phyloP scores from a whole-genome alignment of 2,888 invertebrate genomes.

The Sesia bembeciformis region DNA sequence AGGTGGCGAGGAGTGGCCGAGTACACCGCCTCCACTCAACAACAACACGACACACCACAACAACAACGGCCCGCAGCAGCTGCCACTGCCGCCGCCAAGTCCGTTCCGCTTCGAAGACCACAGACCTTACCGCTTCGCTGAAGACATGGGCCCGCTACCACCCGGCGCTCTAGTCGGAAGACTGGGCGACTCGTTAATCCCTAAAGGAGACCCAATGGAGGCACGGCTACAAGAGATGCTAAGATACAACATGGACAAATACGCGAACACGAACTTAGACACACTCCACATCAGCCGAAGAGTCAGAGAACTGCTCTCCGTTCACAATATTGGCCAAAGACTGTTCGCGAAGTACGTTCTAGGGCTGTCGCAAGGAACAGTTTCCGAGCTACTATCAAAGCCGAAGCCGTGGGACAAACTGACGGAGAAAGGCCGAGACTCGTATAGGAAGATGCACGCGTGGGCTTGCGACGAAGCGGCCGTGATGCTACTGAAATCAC shows the following conservation, averaged over 20 bases:
- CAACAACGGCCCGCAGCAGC: slow-evolving; percentile 65
- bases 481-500: slow-evolving; percentile 96
- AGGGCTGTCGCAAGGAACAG: slow-evolving; percentile 97
- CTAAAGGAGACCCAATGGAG: slow-evolving; percentile 95
- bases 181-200: slow-evolving; percentile 91
- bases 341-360: slow-evolving; percentile 99
- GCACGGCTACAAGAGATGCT: slow-evolving; percentile 94
- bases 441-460: slow-evolving; percentile 99
- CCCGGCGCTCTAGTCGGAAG: slow-evolving; percentile 89
- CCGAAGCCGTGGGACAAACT: slow-evolving; percentile 99
- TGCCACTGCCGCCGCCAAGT: slow-evolving; percentile 68
- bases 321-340: slow-evolving; percentile 98
- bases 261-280: slow-evolving; percentile 93
- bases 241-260: slow-evolving; percentile 96
- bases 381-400: slow-evolving; percentile 97
- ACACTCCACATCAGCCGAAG: slow-evolving; percentile 95
- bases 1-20: slow-evolving; percentile 70
- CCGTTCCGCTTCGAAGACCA: slow-evolving; percentile 90
- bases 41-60: slow-evolving; percentile 73
- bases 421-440: slow-evolving; percentile 99
- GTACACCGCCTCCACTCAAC: slow-evolving; percentile 67
- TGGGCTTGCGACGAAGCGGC: slow-evolving; percentile 99
- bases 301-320: slow-evolving; percentile 93
- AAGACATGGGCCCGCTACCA: slow-evolving; percentile 82
- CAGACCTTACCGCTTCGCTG: slow-evolving; percentile 87